These are phyloP conservation scores for Gonioctena quinquepunctata DNA, from an alignment of 1,140 invertebrate genomes.

Conservation along the genomic window DNA sequence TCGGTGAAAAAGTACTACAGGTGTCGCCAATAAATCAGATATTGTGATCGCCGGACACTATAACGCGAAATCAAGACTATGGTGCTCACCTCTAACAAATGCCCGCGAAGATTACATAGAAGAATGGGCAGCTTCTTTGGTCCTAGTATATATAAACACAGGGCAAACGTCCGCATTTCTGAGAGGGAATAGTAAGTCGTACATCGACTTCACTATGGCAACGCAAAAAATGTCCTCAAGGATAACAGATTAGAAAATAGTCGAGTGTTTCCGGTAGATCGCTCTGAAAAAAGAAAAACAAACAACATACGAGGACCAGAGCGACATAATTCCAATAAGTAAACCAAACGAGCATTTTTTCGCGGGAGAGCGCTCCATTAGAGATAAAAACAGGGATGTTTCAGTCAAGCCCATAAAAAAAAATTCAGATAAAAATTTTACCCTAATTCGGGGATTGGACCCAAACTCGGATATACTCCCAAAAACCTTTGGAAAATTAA, in stretches of 20 bases:
- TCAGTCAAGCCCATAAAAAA: too few relatives aligned
- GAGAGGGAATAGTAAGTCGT: not conserved
- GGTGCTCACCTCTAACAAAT: slow-evolving; percentile 16
- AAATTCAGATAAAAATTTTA: too few relatives aligned
- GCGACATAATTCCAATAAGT: too few relatives aligned
- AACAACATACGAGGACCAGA: too few relatives aligned
- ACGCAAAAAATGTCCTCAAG: not conserved
- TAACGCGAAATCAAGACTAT: slow-evolving; percentile 16
- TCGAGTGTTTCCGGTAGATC: not conserved
- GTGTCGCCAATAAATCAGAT: not conserved
- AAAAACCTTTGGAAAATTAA: not conserved
- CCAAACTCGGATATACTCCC: too few relatives aligned
- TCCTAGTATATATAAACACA: not conserved
- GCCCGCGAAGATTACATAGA: slow-evolving; percentile 1
- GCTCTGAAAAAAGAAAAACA: not conserved
- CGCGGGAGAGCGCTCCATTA: too few relatives aligned
- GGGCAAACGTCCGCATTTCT: not conserved
- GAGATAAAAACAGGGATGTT: too few relatives aligned
- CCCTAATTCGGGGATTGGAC: too few relatives aligned
- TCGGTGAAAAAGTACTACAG: not conserved
- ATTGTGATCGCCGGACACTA: slow-evolving; percentile 5
- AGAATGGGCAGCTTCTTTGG: not conserved
- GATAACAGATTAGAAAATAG: not conserved
- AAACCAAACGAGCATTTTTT: too few relatives aligned
- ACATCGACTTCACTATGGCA: not conserved